phyloP scores from a whole-genome alignment of 2,797 vertebrate species.

The Chrosomus eos region DNA sequence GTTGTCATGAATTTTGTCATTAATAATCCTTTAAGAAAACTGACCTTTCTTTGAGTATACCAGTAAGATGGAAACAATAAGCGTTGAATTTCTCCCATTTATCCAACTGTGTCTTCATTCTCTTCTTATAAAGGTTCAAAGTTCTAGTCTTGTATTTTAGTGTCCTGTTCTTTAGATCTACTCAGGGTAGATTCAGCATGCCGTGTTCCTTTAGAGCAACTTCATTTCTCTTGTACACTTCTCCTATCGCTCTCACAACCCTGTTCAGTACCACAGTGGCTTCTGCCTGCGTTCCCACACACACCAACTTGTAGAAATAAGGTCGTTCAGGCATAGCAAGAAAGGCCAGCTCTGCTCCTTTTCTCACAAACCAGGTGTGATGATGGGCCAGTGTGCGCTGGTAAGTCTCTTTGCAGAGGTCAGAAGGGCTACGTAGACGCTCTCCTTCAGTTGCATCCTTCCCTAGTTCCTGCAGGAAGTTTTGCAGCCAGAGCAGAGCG shows the following conservation, averaged over 20 bases:
- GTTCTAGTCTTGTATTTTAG: neutral
- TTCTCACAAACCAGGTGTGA: constrained; percentile 84
- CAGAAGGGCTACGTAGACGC: constrained; percentile 71
- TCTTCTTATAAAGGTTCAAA: neutral
- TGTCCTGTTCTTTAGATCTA: neutral
- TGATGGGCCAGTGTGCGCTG: constrained; percentile 76
- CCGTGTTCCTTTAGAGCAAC: constrained; percentile 71
- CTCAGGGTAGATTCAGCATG: constrained; percentile 83
- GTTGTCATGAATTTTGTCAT: neutral
- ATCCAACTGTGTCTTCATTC: neutral
- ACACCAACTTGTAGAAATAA: constrained; percentile 80
- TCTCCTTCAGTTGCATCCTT: constrained; percentile 60
- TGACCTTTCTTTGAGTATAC: neutral
- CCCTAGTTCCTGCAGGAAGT: constrained; percentile 82
- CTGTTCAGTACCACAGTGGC: constrained; percentile 67
- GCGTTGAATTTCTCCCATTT: neutral
- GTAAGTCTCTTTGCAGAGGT: constrained; percentile 85
- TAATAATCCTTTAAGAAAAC: neutral
- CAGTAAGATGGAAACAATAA: neutral
- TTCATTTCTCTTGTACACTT: constrained; percentile 83
- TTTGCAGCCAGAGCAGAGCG: constrained; percentile 85
- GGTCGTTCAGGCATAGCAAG: constrained; percentile 81
- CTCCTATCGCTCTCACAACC: constrained; percentile 72
- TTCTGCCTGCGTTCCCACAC: constrained; percentile 75
- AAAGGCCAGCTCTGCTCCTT: constrained; percentile 83